Evolutionary conservation across 2,888 invertebrate species (phyloP).

Genomic region (Bursaphelenchus okinawaensis): DNA sequence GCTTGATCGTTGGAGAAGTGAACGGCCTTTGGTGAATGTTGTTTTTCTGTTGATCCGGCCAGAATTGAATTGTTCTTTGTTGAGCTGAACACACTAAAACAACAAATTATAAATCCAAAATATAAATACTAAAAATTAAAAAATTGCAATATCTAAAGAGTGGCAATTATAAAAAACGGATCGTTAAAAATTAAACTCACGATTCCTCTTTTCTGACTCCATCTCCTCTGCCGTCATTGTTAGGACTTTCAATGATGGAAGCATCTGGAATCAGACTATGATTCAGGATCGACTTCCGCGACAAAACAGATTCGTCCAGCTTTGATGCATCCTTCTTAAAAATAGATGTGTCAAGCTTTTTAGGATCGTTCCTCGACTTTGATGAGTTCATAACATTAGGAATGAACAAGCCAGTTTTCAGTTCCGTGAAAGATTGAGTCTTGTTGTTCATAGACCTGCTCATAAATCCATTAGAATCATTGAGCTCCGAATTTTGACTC

Average conservation of each 20-base stretch:
- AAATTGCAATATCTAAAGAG: too few relatives aligned
- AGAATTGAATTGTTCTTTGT: background rate
- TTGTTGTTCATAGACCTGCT: background rate
- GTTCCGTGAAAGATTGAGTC: background rate
- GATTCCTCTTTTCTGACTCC: background rate
- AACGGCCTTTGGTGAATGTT: background rate
- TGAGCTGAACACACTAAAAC: background rate
- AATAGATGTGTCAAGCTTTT: background rate
- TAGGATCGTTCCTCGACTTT: constrained; percentile 5
- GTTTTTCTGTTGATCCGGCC: background rate
- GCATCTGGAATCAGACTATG: background rate
- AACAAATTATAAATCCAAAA: too few relatives aligned
- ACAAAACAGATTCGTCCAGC: background rate
- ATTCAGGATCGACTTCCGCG: background rate
- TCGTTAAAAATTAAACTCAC: background rate
- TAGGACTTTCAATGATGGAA: background rate
- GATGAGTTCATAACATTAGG: background rate
- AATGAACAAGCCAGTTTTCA: constrained; percentile 6
- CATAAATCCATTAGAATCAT: background rate
- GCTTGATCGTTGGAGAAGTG: background rate
- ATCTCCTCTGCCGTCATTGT: background rate
- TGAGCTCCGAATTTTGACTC: background rate
- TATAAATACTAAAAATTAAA: background rate
- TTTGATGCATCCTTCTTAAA: background rate
- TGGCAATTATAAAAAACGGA: background rate